Evolutionary conservation across 2,113 vertebrate genomes (phyloP).

Genomic region (Callithrix jacchus): DNA sequence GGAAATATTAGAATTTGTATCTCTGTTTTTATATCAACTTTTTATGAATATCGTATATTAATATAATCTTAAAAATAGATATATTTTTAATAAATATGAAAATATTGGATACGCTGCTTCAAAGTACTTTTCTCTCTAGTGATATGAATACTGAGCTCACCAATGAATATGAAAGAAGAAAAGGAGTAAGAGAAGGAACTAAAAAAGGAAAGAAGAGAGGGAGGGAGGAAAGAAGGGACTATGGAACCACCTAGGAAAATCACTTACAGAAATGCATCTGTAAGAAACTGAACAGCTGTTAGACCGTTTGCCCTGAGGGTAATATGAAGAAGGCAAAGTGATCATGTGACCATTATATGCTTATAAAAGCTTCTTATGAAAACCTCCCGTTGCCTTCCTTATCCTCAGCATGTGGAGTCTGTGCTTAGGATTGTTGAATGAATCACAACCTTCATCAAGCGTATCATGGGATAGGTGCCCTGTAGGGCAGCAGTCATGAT

Average conservation of each 20-base stretch:
- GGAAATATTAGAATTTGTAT: not conserved
- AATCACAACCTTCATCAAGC: not conserved
- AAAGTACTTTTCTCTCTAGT: not conserved
- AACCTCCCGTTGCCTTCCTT: not conserved
- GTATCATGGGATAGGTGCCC: accelerated
- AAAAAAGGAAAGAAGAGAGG: not conserved
- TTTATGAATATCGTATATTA: not conserved
- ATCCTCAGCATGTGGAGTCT: not conserved
- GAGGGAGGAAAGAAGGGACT: not conserved
- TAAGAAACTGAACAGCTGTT: not conserved
- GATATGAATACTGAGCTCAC: not conserved
- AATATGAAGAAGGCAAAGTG: not conserved
- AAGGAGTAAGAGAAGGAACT: not conserved
- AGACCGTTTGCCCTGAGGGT: not conserved
- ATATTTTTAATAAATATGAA: not conserved
- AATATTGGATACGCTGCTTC: not conserved
- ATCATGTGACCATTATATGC: not conserved
- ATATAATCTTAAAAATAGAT: not conserved
- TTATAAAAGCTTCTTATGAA: too few species aligned
- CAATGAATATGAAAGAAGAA: not conserved
- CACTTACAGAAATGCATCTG: not conserved
- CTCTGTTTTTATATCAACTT: not conserved
- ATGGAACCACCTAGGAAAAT: not conserved
- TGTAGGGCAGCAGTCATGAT: not conserved
- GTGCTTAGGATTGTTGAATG: not conserved